Percentiles rank a stretch among this genome's conserved stretches.
These are phyloP conservation scores for Drosophila grimshawi DNA, from an alignment of 1,140 invertebrate genomes.

Conservation along the genomic window DNA sequence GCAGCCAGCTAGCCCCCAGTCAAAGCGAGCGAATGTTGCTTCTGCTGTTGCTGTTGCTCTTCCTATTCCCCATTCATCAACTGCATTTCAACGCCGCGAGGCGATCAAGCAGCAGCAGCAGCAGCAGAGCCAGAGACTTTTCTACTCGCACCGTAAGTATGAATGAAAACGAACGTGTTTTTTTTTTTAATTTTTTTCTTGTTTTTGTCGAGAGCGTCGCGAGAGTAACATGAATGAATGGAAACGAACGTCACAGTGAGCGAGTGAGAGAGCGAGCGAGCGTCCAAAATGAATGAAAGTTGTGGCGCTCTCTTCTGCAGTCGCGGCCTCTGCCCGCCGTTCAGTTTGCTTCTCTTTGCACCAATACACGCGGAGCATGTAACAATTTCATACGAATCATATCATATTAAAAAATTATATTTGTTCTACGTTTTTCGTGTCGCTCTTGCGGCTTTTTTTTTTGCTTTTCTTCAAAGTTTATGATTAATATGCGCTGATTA, in stretches of 20 bases:
- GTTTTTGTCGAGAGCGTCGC: slow-evolving; percentile 33
- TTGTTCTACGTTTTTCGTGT: slow-evolving; percentile 61
- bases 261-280: slow-evolving; percentile 27
- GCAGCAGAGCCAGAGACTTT: slow-evolving; percentile 66
- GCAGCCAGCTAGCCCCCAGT: slow-evolving; percentile 49
- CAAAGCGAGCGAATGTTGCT: slow-evolving; percentile 15
- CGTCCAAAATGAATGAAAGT: slow-evolving; percentile 75
- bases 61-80: slow-evolving; percentile 76
- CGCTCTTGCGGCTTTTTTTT: slow-evolving; percentile 41
- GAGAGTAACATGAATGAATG: slow-evolving; percentile 55
- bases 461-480: slow-evolving; percentile 67
- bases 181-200: slow-evolving; percentile 24
- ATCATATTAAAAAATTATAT: slow-evolving; percentile 65
- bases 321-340: slow-evolving; percentile 1
- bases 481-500: slow-evolving; percentile 79
- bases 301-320: slow-evolving; percentile 49
- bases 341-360: slow-evolving; percentile 16
- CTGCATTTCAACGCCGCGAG: slow-evolving; percentile 78
- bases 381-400: slow-evolving; percentile 54
- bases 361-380: slow-evolving; percentile 13
- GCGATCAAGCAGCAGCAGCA: slow-evolving; percentile 40
- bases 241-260: slow-evolving; percentile 38
- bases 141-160: slow-evolving; percentile 63
- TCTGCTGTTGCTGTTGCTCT: slow-evolving; percentile 19
- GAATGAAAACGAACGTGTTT: slow-evolving; percentile 82